Conservation (phyloP, 2,888 invertebrate species). For the Cistogaster globosa region DNA sequence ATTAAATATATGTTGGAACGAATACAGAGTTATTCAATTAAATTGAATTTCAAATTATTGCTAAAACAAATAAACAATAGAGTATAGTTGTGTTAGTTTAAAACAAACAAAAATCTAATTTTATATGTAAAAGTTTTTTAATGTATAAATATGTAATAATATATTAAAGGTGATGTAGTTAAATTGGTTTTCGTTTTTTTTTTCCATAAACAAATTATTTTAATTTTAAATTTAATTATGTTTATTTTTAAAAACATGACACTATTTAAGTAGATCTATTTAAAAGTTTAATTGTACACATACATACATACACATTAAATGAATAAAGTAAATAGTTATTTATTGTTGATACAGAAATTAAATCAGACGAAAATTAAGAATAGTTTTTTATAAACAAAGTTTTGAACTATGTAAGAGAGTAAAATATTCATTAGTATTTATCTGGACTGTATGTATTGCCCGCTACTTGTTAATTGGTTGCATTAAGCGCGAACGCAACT, state of each 20-base stretch:
- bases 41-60: conserved; percentile 59
- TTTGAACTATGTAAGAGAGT: neutral
- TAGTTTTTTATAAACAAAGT: neutral
- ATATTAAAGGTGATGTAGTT: conserved; percentile 40
- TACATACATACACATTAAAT: neutral
- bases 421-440: no score
- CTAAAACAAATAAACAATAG: conserved; percentile 31
- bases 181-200: conserved; percentile 33
- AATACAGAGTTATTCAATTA: conserved; percentile 61
- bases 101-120: conserved; percentile 24
- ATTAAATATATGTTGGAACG: neutral
- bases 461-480: no score
- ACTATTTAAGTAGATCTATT: conserved; percentile 52
- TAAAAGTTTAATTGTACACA: conserved; percentile 31
- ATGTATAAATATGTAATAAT: conserved; percentile 3
- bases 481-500: no score
- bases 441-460: no score
- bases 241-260: conserved; percentile 55
- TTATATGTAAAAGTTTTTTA: conserved; percentile 48
- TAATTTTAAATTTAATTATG: conserved; percentile 29
- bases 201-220: conserved; percentile 24
- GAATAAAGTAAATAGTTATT: conserved; percentile 58
- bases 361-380: neutral
- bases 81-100: conserved; percentile 34
- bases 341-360: conserved; percentile 61